phyloP scores from a whole-genome alignment of 2,797 vertebrate genomes.

The Mionectes olivaceus region DNA sequence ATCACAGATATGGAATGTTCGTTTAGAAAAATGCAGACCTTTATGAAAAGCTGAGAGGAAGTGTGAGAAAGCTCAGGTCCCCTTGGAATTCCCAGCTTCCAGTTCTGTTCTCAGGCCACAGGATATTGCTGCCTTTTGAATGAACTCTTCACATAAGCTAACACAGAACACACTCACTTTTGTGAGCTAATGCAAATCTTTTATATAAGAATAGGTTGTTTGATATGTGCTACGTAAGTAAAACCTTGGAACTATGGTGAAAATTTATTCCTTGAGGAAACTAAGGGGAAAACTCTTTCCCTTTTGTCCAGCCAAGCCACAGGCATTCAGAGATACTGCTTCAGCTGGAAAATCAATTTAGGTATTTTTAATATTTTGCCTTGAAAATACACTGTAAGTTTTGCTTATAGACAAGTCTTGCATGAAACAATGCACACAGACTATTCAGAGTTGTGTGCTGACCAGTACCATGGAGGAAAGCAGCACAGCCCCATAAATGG shows the following conservation, averaged over 20 bases:
- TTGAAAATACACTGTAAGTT: not conserved
- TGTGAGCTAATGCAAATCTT: not conserved
- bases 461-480: slow-evolving; percentile 8
- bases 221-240: not conserved
- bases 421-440: not conserved
- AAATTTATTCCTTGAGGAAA: slow-evolving; percentile 35
- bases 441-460: not conserved
- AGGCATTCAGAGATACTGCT: slow-evolving; percentile 14
- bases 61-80: slow-evolving; percentile 3
- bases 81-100: not conserved
- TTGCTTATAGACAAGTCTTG: not conserved
- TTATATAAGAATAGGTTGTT: not conserved
- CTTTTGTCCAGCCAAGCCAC: slow-evolving; percentile 33
- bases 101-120: slow-evolving; percentile 13
- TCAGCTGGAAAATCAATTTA: slow-evolving; percentile 32
- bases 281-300: not conserved
- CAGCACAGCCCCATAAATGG: not conserved
- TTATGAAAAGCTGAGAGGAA: slow-evolving; percentile 4
- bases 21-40: not conserved
- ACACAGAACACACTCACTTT: not conserved
- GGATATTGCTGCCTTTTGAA: slow-evolving; percentile 35
- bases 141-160: slow-evolving; percentile 16
- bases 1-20: not conserved
- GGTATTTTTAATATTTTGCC: not conserved
- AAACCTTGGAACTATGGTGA: not conserved